Evolutionary conservation across 2,888 invertebrate species (phyloP).

Genomic region (Norana najaformis): DNA sequence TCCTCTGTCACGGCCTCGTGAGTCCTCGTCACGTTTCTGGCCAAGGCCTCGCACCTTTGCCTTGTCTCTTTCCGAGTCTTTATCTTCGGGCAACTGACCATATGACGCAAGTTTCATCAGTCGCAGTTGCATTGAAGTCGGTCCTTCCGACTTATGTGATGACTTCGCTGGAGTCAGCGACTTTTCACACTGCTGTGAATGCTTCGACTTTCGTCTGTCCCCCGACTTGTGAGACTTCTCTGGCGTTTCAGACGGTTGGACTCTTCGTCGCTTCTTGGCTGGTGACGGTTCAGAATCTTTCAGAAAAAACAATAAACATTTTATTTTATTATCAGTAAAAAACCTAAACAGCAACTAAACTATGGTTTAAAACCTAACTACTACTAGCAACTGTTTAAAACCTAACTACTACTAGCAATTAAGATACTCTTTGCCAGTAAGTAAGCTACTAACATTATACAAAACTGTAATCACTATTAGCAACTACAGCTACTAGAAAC

Average conservation of each 20-base stretch:
- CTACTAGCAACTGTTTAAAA: too few species aligned
- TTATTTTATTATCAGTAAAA: neutral
- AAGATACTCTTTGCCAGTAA: too few species aligned
- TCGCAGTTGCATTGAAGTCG: conserved; percentile 8
- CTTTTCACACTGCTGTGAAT: neutral
- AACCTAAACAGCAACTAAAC: neutral
- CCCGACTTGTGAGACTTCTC: conserved; percentile 17
- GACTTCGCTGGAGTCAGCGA: neutral
- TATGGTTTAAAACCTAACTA: too few species aligned
- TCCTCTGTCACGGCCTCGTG: neutral
- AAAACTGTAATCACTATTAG: too few species aligned
- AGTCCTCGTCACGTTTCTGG: neutral
- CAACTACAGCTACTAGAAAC: too few species aligned
- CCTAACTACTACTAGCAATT: too few species aligned
- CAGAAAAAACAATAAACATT: neutral
- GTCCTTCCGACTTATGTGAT: neutral
- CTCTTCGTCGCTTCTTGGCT: neutral
- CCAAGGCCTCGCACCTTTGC: neutral
- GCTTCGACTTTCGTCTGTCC: neutral
- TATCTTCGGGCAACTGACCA: neutral
- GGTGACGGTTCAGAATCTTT: conserved; percentile 3
- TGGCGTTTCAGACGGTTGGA: neutral
- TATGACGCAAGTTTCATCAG: neutral
- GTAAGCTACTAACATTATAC: too few species aligned
- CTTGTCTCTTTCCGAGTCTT: neutral